phyloP scores from a whole-genome alignment of 2,797 vertebrate species.

The Parauchenoglanis ngamensis region DNA sequence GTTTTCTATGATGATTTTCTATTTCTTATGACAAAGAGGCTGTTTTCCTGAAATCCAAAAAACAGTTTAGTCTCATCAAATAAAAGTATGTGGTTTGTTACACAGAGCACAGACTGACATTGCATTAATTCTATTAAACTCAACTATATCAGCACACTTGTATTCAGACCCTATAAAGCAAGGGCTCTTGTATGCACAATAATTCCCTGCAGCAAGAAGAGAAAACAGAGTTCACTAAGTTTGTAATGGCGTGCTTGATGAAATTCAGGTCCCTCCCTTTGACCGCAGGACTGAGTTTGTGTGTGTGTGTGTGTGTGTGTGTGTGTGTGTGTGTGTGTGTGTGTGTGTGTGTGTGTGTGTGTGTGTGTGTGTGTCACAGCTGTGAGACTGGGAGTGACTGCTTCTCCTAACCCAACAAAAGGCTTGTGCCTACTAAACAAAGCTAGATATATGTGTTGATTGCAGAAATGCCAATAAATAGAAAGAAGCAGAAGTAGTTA shows the following conservation, averaged over 20 bases:
- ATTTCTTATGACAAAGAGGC: constrained; percentile 13
- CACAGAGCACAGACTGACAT: neutral
- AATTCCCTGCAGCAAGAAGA: constrained; percentile 67
- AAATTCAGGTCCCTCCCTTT: constrained; percentile 76
- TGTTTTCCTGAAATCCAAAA: constrained; percentile 7
- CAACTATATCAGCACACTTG: neutral
- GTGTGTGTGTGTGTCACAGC: constrained; percentile 69
- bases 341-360: constrained; percentile 63
- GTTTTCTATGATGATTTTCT: neutral
- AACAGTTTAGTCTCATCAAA: neutral
- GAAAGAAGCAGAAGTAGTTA: neutral
- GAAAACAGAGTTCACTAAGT: constrained; percentile 78
- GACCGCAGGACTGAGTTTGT: constrained; percentile 71
- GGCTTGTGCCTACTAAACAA: constrained; percentile 74
- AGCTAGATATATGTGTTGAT: constrained; percentile 66
- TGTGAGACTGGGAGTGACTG: constrained; percentile 76
- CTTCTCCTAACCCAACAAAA: constrained; percentile 70
- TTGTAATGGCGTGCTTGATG: constrained; percentile 66
- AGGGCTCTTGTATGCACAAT: constrained; percentile 48
- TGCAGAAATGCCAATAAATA: constrained; percentile 62
- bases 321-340: constrained; percentile 57
- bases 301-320: constrained; percentile 58
- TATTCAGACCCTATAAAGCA: constrained; percentile 10
- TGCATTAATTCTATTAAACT: constrained; percentile 4
- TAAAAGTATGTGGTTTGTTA: constrained; percentile 11